These are phyloP conservation scores for Plemyria rubiginata DNA, from an alignment of 2,888 invertebrate species.

Conservation along the genomic window DNA sequence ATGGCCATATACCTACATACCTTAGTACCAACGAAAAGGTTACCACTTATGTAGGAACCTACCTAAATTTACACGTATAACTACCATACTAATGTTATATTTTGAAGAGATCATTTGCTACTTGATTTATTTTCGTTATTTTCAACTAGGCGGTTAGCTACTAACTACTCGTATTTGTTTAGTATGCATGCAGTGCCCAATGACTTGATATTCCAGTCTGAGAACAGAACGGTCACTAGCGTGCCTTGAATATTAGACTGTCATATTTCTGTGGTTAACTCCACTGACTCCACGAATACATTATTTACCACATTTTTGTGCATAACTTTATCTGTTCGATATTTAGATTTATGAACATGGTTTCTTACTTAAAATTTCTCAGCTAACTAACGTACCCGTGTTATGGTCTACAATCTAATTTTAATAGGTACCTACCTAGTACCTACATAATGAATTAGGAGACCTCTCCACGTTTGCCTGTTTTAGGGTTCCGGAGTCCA, in stretches of 20 bases:
- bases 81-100: background rate
- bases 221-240: constrained; percentile 66
- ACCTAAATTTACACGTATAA: background rate
- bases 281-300: constrained; percentile 7
- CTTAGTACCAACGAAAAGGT: too few species aligned
- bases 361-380: too few species aligned
- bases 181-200: constrained; percentile 56
- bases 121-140: background rate
- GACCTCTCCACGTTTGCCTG: too few species aligned
- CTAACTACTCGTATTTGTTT: constrained; percentile 53
- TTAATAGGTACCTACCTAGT: too few species aligned
- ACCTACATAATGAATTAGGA: too few species aligned
- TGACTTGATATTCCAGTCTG: constrained; percentile 69
- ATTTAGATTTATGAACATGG: background rate
- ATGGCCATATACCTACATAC: too few species aligned
- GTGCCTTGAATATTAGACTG: constrained; percentile 65
- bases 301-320: constrained; percentile 8
- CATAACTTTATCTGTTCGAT: background rate
- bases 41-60: background rate
- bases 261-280: constrained; percentile 24
- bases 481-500: too few species aligned
- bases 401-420: too few species aligned
- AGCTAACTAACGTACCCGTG: too few species aligned
- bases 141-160: constrained; percentile 1
- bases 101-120: background rate